These are phyloP conservation scores for Steinernema khuongi DNA, from an alignment of 1,140 invertebrate genomes.

Conservation along the genomic window DNA sequence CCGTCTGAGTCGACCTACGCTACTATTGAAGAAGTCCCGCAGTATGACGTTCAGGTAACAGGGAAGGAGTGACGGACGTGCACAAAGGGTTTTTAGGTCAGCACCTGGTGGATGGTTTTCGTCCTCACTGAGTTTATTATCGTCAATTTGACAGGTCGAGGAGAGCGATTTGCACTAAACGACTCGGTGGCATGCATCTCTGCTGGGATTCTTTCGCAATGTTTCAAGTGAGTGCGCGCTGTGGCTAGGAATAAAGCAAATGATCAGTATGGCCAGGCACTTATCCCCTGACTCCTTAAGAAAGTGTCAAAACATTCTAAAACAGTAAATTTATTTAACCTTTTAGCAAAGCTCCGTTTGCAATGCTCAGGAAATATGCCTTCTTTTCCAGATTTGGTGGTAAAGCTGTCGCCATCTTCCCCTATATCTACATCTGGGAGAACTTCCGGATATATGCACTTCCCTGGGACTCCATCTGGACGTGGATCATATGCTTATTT, in stretches of 20 bases:
- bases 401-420: constrained; percentile 52
- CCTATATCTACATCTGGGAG: constrained; percentile 55
- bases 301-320: constrained; percentile 18
- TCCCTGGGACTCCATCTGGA: constrained; percentile 58
- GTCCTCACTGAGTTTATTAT: constrained; percentile 53
- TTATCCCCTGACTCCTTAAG: not conserved
- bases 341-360: no score
- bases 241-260: no score
- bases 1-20: constrained; percentile 52
- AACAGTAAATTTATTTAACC: no score
- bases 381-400: constrained; percentile 56
- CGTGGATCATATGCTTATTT: constrained; percentile 57
- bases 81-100: constrained; percentile 42
- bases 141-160: constrained; percentile 45
- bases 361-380: no score
- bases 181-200: constrained; percentile 56
- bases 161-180: constrained; percentile 55
- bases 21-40: constrained; percentile 50
- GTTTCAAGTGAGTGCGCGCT: constrained; percentile 54
- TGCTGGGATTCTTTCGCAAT: constrained; percentile 58
- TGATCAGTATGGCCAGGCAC: no score
- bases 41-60: constrained; percentile 53
- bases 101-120: constrained; percentile 55
- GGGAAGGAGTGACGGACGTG: not conserved
- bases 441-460: constrained; percentile 54